Conservation (phyloP, 2,888 invertebrate genomes). For the Amiota communis region DNA sequence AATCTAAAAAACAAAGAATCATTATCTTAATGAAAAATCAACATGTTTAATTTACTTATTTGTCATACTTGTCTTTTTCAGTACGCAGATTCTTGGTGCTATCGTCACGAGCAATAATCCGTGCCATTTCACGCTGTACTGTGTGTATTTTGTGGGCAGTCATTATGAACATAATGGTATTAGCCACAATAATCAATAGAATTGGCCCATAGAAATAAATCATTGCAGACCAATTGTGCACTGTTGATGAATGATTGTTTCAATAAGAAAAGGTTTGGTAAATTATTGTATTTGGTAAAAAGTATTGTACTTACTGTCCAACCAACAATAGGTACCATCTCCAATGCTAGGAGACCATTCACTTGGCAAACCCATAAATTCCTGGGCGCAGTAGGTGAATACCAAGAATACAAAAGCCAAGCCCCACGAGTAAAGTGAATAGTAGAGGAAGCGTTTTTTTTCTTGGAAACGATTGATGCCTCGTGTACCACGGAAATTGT, state of each 20-base stretch:
- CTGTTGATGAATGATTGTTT: conserved; percentile 37
- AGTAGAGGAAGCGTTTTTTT: conserved; percentile 69
- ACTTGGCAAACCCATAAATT: conserved; percentile 53
- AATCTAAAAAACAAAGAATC: conserved; percentile 75
- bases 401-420: conserved; percentile 59
- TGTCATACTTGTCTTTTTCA: conserved; percentile 70
- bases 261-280: background rate
- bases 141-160: conserved; percentile 70
- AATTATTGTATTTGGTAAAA: background rate
- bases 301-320: conserved; percentile 73
- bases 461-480: conserved; percentile 66
- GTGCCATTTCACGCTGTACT: conserved; percentile 70
- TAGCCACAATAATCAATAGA: conserved; percentile 66
- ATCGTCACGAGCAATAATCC: conserved; percentile 69
- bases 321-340: conserved; percentile 75
- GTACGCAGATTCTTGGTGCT: conserved; percentile 68
- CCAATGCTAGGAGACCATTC: conserved; percentile 76
- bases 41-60: background rate
- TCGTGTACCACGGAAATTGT: conserved; percentile 73
- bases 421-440: conserved; percentile 71
- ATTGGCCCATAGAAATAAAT: conserved; percentile 70
- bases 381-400: conserved; percentile 65
- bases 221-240: conserved; percentile 68
- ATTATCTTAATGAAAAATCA: background rate
- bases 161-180: conserved; percentile 69